phyloP scores from a whole-genome alignment of 1,140 invertebrate species.

The Cydia splendana region DNA sequence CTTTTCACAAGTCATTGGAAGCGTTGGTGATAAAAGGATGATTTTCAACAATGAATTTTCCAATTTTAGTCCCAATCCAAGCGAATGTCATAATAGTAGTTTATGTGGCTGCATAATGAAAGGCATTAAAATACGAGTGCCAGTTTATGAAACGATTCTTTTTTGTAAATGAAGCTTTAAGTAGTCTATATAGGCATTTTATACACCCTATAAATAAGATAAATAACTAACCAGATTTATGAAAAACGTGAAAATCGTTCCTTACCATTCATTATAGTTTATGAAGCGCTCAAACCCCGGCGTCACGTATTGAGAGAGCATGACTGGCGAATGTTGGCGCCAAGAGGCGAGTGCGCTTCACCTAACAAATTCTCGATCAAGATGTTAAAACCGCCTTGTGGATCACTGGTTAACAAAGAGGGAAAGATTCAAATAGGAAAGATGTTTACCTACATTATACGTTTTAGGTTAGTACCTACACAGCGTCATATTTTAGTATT shows the following conservation, averaged over 20 bases:
- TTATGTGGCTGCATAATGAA: no score
- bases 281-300: constrained; percentile 17
- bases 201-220: background rate
- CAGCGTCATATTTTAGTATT: background rate
- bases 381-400: constrained; percentile 50
- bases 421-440: background rate
- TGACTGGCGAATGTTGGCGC: constrained; percentile 53
- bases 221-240: background rate
- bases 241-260: background rate
- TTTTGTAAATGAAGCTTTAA: background rate
- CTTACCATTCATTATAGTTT: background rate
- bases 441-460: background rate
- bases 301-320: constrained; percentile 43
- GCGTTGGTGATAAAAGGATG: no score
- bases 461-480: background rate
- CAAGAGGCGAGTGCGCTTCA: constrained; percentile 45
- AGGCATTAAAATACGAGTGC: no score
- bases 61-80: no score
- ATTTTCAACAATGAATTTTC: no score
- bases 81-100: no score
- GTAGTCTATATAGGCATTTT: background rate
- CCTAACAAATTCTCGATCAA: constrained; percentile 44
- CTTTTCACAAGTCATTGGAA: no score
- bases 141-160: no score
- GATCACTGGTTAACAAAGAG: constrained; percentile 28